phyloP scores from a whole-genome alignment of 2,797 vertebrate species.

The Melanotaenia nigrans region DNA sequence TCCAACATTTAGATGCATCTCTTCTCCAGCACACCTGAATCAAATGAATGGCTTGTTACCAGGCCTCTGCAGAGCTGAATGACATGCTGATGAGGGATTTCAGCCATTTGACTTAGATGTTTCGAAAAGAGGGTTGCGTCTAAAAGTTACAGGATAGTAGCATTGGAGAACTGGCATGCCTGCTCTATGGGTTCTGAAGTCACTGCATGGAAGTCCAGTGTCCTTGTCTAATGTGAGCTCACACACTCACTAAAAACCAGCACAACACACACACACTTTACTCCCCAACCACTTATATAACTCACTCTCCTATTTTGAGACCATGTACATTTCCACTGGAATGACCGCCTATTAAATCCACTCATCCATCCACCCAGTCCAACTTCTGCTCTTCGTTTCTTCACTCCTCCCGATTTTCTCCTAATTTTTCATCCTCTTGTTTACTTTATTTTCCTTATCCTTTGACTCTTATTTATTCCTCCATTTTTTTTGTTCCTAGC shows the following conservation, averaged over 20 bases:
- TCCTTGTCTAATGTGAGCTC: neutral
- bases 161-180: too few species aligned
- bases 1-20: too few species aligned
- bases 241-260: slow-evolving; percentile 26
- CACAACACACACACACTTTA: slow-evolving; percentile 35
- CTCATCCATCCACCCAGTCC: slow-evolving; percentile 24
- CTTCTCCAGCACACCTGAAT: too few species aligned
- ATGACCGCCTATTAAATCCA: slow-evolving; percentile 57
- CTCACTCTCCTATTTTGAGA: slow-evolving; percentile 78
- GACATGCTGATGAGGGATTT: too few species aligned
- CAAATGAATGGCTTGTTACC: too few species aligned
- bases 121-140: too few species aligned
- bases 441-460: neutral
- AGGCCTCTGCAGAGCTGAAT: too few species aligned
- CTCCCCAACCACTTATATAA: slow-evolving; percentile 75
- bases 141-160: too few species aligned
- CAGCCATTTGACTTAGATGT: too few species aligned
- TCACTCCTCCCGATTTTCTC: neutral
- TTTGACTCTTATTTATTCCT: neutral
- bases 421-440: neutral
- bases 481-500: neutral
- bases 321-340: slow-evolving; percentile 79
- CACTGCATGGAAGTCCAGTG: neutral
- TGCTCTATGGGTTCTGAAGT: neutral
- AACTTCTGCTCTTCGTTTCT: slow-evolving; percentile 21